Evolutionary conservation across 2,797 vertebrate species (phyloP), one percentile per base, ranked within the genome.

Genomic region (Sphaeramia orbicularis): DNA sequence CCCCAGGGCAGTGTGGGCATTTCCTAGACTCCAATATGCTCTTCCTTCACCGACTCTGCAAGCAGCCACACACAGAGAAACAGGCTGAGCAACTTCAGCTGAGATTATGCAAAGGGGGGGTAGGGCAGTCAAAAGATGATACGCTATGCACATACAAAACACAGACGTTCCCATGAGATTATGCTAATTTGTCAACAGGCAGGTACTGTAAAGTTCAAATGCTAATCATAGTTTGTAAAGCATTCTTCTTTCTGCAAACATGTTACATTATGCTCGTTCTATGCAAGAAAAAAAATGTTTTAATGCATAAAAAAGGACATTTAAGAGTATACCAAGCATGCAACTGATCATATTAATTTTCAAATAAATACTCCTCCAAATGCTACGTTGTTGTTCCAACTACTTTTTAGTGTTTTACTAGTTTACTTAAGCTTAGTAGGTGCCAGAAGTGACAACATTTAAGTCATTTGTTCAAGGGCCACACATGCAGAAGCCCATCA

Each of bases 11-110:
- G 97, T 98, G 63, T 99, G 94, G 16, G 97, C 97, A 2, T 99
- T 99, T 73, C 98, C 98, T 68, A 99, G 94, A 85, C 97, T 99
- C 98, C 98, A 99, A 80, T 97, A 99, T 0, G 97, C 97, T 89
- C 97, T 95, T 32, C 98, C 97, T 91, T 99, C 97, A 18, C 97
- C 97, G 60, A 99, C 96, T 91, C 97, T 98, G 81, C 45, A 91
- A 81, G 43, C 41, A n/a, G 41, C 38, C 10, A 59, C 14, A 15
- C 11, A 8, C 1, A 8, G 2, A 32, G 7, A 13, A 38, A 18
- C 9, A 24, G 30, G 4, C 12, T 27, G 10, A 6, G 11, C 7
- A 59, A 77, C 58, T 74, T 60, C 7, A 71, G 42, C 10, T 48
- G 21, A 59, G 24, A 62, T 76, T 75, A 60, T 40, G 74, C 60